Conservation (phyloP, 2,113 vertebrate genomes). For the Leptosomus discolor region DNA sequence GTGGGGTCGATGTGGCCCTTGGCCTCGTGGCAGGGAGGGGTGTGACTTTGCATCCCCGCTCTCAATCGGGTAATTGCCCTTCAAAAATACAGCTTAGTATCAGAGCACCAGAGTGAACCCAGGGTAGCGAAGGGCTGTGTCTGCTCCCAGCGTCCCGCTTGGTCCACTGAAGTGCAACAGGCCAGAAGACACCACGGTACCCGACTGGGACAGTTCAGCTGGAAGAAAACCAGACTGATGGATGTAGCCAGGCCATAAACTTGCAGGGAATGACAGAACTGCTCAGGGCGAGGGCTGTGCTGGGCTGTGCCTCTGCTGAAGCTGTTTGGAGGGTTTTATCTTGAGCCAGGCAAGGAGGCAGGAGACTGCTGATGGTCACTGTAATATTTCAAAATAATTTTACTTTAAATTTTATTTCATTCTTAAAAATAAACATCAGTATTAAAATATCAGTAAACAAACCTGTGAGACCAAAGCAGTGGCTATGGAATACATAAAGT, state of each 20-base stretch:
- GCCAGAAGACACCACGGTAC: neutral
- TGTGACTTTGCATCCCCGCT: neutral
- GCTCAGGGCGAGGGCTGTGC: neutral
- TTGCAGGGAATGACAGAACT: neutral
- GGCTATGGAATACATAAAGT: neutral
- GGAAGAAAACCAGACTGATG: neutral
- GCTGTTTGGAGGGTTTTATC: neutral
- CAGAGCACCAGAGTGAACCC: neutral
- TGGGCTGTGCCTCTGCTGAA: neutral
- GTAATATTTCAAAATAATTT: constrained; percentile 25
- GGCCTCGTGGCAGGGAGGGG: accelerated
- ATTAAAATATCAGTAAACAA: constrained; percentile 29
- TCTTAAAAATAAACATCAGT: constrained; percentile 47
- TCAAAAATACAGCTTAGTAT: neutral
- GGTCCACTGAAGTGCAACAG: neutral
- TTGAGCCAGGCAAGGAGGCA: neutral
- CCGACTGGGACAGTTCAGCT: neutral
- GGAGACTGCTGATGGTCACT: neutral
- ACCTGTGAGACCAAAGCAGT: neutral
- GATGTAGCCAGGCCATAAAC: neutral
- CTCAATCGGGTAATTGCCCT: neutral
- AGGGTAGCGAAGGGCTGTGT: accelerated
- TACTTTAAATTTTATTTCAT: constrained; percentile 36
- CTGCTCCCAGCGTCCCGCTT: accelerated
- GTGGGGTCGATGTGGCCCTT: neutral